Conservation (phyloP, 2,113 vertebrate genomes). For the Pedionomus torquatus region DNA sequence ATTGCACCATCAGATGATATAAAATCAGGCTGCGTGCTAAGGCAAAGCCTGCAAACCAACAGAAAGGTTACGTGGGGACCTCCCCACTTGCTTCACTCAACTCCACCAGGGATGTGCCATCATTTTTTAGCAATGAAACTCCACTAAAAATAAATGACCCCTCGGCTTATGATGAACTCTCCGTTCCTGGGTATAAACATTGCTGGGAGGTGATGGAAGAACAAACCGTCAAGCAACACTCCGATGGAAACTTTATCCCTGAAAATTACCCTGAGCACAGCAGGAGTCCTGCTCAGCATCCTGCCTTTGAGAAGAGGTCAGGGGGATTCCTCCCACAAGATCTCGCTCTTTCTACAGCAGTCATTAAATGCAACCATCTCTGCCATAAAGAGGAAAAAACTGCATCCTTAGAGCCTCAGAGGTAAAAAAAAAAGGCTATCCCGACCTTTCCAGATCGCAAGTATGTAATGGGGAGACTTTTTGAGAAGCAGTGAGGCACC, state of each 20-base stretch:
- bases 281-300: background rate
- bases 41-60: background rate
- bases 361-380: background rate
- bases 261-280: constrained; percentile 14
- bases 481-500: background rate
- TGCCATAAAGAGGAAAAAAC: background rate
- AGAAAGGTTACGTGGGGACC: background rate
- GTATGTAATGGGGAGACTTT: background rate
- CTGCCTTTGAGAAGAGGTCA: background rate
- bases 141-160: background rate
- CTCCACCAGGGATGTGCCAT: background rate
- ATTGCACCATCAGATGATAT: background rate
- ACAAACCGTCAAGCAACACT: background rate
- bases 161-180: background rate
- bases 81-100: background rate
- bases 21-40: background rate
- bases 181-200: background rate
- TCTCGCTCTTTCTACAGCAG: background rate
- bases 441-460: background rate
- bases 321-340: background rate
- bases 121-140: background rate
- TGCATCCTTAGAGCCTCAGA: background rate
- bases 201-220: background rate
- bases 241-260: background rate
- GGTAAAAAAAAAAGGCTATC: too few species aligned